A percentile compares a stretch with the other conserved stretches of the same genome.
These are phyloP conservation scores for Ammospiza nelsoni DNA, from an alignment of 2,113 vertebrate genomes.

Conservation along the genomic window DNA sequence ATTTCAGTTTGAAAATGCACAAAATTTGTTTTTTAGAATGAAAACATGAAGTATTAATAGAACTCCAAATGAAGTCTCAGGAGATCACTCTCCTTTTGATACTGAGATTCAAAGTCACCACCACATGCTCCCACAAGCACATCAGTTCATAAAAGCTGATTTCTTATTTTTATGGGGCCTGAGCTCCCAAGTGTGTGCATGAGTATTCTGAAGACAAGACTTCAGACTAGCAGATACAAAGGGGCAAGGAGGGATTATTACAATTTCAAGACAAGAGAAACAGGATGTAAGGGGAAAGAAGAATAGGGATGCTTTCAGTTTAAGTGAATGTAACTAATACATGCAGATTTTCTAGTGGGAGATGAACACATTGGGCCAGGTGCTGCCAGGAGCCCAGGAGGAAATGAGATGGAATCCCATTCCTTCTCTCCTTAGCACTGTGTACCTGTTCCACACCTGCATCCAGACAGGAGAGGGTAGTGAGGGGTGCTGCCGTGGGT, in stretches of 20 bases:
- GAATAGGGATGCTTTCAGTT: not conserved
- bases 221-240: not conserved
- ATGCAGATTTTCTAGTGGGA: not conserved
- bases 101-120: not conserved
- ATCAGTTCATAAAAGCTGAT: not conserved
- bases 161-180: not conserved
- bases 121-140: not conserved
- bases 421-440: not conserved
- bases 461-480: not conserved
- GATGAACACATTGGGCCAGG: rapidly evolving
- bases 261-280: not conserved
- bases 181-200: not conserved
- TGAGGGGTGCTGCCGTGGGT: rapidly evolving
- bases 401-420: not conserved
- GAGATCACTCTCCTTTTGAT: not conserved
- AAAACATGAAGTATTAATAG: not conserved
- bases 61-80: not conserved
- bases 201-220: not conserved
- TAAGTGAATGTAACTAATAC: not conserved
- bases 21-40: not conserved
- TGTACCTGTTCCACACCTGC: not conserved
- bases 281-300: not conserved
- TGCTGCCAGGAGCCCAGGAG: not conserved
- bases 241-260: not conserved
- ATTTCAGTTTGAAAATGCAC: not conserved